These are phyloP conservation scores for Dione vanillae DNA, from an alignment of 2,888 invertebrate species.

Conservation along the genomic window DNA sequence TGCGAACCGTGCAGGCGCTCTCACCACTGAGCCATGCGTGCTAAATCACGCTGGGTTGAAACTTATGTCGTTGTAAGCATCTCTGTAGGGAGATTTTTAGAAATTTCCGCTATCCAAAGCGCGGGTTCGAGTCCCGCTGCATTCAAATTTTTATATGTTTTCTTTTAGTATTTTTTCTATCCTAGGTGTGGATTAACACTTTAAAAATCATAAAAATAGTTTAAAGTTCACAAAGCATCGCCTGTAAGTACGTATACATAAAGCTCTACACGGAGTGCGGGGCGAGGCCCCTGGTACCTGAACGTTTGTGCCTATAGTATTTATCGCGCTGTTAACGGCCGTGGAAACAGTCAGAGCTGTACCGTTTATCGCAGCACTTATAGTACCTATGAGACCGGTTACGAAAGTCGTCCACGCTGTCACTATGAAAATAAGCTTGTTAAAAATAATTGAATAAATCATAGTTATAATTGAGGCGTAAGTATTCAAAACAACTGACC, in stretches of 20 bases:
- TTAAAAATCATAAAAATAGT: too few species aligned
- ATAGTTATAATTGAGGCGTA: background rate
- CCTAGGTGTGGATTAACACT: too few species aligned
- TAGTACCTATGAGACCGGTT: conserved; percentile 69
- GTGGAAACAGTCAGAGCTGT: conserved; percentile 61
- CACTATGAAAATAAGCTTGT: conserved; percentile 57
- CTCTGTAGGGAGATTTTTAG: too few species aligned
- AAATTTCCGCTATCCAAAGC: too few species aligned
- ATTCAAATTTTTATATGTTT: too few species aligned
- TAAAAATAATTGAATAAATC: background rate
- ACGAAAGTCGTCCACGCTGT: conserved; percentile 69
- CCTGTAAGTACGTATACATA: conserved; percentile 11
- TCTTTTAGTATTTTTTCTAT: too few species aligned
- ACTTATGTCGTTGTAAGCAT: too few species aligned
- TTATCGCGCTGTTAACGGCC: conserved; percentile 71
- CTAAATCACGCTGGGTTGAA: too few species aligned
- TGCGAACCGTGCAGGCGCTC: too few species aligned
- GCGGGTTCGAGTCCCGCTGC: too few species aligned
- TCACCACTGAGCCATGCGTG: too few species aligned
- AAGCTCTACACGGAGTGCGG: conserved; percentile 27
- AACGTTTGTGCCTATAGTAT: conserved; percentile 72
- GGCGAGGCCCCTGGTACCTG: conserved; percentile 60
- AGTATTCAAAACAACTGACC: conserved; percentile 27
- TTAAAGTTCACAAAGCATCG: conserved; percentile 2
- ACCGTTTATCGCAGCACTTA: conserved; percentile 69